phyloP scores from a whole-genome alignment of 1,140 invertebrate genomes.

The Leptonema lineaticorne region DNA sequence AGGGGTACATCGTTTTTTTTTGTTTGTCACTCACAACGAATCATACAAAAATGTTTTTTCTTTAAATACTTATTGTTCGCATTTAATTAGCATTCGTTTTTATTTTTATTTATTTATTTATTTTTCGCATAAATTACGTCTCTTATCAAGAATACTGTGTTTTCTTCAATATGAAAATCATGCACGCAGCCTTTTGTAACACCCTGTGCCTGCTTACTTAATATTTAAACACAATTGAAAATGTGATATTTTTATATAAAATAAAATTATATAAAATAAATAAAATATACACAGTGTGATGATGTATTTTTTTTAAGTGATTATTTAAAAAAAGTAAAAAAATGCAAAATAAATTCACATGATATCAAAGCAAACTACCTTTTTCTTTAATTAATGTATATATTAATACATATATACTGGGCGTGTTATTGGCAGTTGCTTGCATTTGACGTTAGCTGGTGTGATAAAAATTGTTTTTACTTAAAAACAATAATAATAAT shows the following conservation, averaged over 20 bases:
- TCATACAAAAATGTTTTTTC: too few relatives aligned
- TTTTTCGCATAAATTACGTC: slow-evolving; percentile 5
- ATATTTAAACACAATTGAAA: too few relatives aligned
- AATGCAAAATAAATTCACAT: slow-evolving; percentile 1
- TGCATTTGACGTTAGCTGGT: slow-evolving; percentile 39
- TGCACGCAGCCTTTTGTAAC: slow-evolving; percentile 38
- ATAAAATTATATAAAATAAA: not conserved
- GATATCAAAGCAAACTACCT: not conserved
- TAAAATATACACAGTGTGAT: too few relatives aligned
- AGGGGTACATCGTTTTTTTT: too few relatives aligned
- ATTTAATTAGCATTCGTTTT: slow-evolving; percentile 1
- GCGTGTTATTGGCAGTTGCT: slow-evolving; percentile 37
- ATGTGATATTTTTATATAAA: too few relatives aligned
- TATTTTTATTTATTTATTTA: slow-evolving; percentile 1
- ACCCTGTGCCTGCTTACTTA: slow-evolving; percentile 38
- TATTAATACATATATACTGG: slow-evolving; percentile 6
- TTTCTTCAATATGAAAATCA: slow-evolving; percentile 30
- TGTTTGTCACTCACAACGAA: too few relatives aligned
- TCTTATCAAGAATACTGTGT: slow-evolving; percentile 10
- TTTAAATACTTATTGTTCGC: too few relatives aligned
- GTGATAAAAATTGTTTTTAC: slow-evolving; percentile 29
- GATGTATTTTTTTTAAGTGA: too few relatives aligned
- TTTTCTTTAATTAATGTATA: slow-evolving; percentile 11
- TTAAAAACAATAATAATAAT: slow-evolving; percentile 12
- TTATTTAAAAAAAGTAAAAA: too few relatives aligned